Evolutionary conservation across 1,140 invertebrate genomes (phyloP).

Genomic region (Zaprionus kolodkinae): DNA sequence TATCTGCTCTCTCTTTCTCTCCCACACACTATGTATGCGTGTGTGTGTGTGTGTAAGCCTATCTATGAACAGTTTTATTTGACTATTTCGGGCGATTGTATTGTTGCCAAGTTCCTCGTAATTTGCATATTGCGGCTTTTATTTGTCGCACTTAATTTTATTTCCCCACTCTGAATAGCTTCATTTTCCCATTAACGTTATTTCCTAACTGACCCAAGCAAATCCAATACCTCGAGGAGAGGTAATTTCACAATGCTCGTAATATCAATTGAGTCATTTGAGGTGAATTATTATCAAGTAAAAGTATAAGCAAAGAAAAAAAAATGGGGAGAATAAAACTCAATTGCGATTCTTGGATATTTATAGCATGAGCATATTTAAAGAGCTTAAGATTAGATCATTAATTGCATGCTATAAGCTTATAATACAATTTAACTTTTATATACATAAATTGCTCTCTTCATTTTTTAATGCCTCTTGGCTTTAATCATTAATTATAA

Average conservation of each 20-base stretch:
- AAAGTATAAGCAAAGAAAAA: not conserved
- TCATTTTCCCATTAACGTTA: constrained; percentile 17
- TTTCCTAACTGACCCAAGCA: not conserved
- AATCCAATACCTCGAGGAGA: not conserved
- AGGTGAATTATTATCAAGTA: not conserved
- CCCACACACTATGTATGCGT: not conserved
- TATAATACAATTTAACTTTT: not conserved
- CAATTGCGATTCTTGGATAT: not conserved
- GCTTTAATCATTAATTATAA: too few relatives aligned
- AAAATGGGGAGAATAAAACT: not conserved
- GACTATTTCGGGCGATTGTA: constrained; percentile 6
- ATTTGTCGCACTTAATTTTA: constrained; percentile 38
- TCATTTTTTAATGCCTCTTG: too few relatives aligned
- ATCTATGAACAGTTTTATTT: constrained; percentile 21
- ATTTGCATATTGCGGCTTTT: constrained; percentile 30
- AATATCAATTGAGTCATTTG: not conserved
- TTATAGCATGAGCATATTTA: not conserved
- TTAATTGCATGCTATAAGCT: not conserved
- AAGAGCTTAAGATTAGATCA: not conserved
- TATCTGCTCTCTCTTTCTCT: not conserved
- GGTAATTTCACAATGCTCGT: not conserved
- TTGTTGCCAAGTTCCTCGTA: not conserved
- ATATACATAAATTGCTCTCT: not conserved
- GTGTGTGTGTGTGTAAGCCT: constrained; percentile 4
- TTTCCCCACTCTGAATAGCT: constrained; percentile 4